These are phyloP conservation scores for Apoda limacodes DNA, from an alignment of 2,888 invertebrate species.

Conservation along the genomic window DNA sequence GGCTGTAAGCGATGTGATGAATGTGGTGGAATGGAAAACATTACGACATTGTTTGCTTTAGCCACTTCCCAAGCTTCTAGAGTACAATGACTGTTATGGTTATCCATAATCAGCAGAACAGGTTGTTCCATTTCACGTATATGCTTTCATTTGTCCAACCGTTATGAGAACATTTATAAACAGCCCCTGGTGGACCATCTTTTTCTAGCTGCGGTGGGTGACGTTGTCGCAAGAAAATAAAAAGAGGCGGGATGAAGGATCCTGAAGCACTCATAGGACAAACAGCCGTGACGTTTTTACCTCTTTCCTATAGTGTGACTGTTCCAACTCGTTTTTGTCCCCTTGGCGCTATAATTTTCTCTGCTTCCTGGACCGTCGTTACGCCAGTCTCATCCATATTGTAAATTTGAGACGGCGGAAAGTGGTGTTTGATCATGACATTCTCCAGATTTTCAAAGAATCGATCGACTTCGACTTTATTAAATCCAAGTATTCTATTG, in stretches of 20 bases:
- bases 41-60: not conserved
- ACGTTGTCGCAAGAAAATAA: slow-evolving; percentile 34
- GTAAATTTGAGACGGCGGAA: slow-evolving; percentile 23
- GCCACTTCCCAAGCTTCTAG: not conserved
- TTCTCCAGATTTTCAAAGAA: slow-evolving; percentile 23
- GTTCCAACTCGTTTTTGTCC: slow-evolving; percentile 30
- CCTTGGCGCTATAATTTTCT: slow-evolving; percentile 25
- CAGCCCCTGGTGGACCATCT: slow-evolving; percentile 27
- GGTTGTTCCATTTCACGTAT: slow-evolving; percentile 10
- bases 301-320: slow-evolving; percentile 19
- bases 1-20: not conserved
- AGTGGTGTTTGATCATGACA: slow-evolving; percentile 20
- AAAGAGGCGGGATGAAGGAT: slow-evolving; percentile 36
- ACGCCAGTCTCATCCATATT: slow-evolving; percentile 35
- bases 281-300: slow-evolving; percentile 26
- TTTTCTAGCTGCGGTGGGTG: slow-evolving; percentile 25
- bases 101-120: not conserved
- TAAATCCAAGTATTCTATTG: slow-evolving; percentile 24
- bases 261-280: slow-evolving; percentile 32
- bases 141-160: slow-evolving; percentile 5
- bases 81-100: not conserved
- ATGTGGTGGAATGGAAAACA: slow-evolving; percentile 1
- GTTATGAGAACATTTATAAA: too few species aligned
- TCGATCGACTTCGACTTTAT: slow-evolving; percentile 20
- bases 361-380: slow-evolving; percentile 27